Evolutionary conservation across 2,888 invertebrate species (phyloP).

Genomic region (Chorisops tibialis): DNA sequence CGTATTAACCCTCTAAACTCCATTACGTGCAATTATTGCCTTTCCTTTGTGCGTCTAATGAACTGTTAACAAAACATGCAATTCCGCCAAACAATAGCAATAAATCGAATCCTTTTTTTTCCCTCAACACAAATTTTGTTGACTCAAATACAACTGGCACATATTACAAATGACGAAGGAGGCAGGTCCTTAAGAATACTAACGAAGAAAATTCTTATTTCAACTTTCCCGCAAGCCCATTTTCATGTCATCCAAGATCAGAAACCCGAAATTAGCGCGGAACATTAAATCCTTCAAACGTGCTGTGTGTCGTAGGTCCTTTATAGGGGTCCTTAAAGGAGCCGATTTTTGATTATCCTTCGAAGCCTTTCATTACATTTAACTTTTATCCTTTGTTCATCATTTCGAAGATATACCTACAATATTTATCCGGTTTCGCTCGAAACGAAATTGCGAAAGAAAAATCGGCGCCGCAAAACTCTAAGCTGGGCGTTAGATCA

Average conservation of each 20-base stretch:
- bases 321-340: constrained; percentile 18
- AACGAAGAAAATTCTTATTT: constrained; percentile 12
- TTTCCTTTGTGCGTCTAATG: constrained; percentile 26
- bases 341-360: constrained; percentile 27
- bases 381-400: constrained; percentile 29
- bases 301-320: constrained; percentile 7
- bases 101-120: constrained; percentile 29
- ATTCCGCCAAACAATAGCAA: constrained; percentile 21
- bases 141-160: constrained; percentile 24
- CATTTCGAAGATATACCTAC: constrained; percentile 9
- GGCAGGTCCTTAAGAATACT: not conserved
- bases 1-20: not conserved
- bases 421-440: not conserved
- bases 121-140: constrained; percentile 19
- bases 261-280: constrained; percentile 27
- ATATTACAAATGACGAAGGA: constrained; percentile 8
- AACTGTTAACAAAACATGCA: constrained; percentile 32
- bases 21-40: not conserved
- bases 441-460: constrained; percentile 36
- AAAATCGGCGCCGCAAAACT: constrained; percentile 11
- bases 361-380: constrained; percentile 33
- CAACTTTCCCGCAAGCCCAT: constrained; percentile 19
- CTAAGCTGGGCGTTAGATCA: not conserved
- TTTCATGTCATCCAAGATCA: constrained; percentile 28
- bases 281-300: constrained; percentile 25